Evolutionary conservation across 2,888 invertebrate genomes (phyloP), one percentile per base, ranked within the genome.

Genomic region (Ctenicera cuprea): DNA sequence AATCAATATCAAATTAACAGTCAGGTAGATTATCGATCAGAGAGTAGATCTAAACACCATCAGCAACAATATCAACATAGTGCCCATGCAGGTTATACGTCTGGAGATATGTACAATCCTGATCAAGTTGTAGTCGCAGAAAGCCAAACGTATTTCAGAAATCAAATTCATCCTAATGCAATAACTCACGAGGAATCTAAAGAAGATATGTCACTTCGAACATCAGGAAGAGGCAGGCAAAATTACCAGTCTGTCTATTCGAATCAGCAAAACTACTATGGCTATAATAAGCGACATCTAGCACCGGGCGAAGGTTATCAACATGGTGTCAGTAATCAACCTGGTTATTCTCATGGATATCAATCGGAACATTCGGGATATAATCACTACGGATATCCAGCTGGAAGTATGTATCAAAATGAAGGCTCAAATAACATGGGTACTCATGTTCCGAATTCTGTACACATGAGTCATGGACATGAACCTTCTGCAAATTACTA

Each of bases 251-350:
- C 87, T 3, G 84, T 87, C 7, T 88, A 88, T 74, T 86, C 87
- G 63, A 89, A 89, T 73, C 88, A 89, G 75, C 87, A 89, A 69
- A 85, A 87, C 71, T 89, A 89, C 70, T 88, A 89, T 73, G 85
- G 87, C 18, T 89, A 90, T 81, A 89, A 89, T 73, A 90, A 89
- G 12, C 88, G 88, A 71, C 86, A 89, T 33, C 90, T 91, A 62
- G 75, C 80, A 14, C 66, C 80, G 11, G 80, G 77, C 9, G 85
- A 85, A 11, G 78, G 79, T 12, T 86, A 82, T 62, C 79, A 79
- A 50, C 81, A 85, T 66, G 79, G 78, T 16, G 81, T 85, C 70
- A 80, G 76, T 61, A 78, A 80, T 65, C 85, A 86, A 68, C 79
- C 80, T 45, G 81, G 78, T 64, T 86, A 86, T 73, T 77, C 78